Percentiles rank a stretch among this genome's conserved stretches.
Conservation (phyloP, 2,797 vertebrate species). For the Neopelma chrysocephalum region DNA sequence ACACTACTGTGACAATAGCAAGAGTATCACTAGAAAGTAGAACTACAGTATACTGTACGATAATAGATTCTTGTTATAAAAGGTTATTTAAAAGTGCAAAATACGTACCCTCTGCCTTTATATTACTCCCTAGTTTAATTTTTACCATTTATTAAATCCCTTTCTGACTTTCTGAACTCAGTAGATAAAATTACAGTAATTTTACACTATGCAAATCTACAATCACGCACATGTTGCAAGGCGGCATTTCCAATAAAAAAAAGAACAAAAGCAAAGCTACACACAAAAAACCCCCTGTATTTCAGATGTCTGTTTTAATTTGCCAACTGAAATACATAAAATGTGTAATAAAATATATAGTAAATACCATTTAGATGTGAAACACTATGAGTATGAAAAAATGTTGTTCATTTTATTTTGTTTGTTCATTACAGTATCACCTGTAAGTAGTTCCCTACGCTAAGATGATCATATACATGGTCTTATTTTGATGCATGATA, state of each 20-base stretch:
- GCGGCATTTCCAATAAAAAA: not conserved
- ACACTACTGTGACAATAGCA: constrained; percentile 54
- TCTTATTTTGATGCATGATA: not conserved
- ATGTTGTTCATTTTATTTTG: not conserved
- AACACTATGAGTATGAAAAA: not conserved
- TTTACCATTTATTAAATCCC: not conserved
- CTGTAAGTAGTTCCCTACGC: not conserved
- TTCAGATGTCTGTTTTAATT: not conserved
- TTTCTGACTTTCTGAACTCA: constrained; percentile 20
- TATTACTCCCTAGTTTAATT: not conserved
- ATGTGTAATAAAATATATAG: not conserved
- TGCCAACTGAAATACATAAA: not conserved
- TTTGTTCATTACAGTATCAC: not conserved
- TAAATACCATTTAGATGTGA: not conserved
- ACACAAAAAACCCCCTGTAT: not conserved
- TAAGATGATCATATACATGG: not conserved
- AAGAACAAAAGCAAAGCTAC: not conserved
- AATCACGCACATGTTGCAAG: constrained; percentile 50
- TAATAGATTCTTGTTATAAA: constrained; percentile 56
- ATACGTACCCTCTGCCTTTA: constrained; percentile 48
- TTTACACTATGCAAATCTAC: constrained; percentile 30
- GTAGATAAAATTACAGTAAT: constrained; percentile 26
- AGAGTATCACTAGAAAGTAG: constrained; percentile 48
- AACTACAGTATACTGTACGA: constrained; percentile 9
- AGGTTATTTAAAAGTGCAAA: constrained; percentile 62